Evolutionary conservation across 2,888 invertebrate species (phyloP).

Genomic region (Noctua janthe): DNA sequence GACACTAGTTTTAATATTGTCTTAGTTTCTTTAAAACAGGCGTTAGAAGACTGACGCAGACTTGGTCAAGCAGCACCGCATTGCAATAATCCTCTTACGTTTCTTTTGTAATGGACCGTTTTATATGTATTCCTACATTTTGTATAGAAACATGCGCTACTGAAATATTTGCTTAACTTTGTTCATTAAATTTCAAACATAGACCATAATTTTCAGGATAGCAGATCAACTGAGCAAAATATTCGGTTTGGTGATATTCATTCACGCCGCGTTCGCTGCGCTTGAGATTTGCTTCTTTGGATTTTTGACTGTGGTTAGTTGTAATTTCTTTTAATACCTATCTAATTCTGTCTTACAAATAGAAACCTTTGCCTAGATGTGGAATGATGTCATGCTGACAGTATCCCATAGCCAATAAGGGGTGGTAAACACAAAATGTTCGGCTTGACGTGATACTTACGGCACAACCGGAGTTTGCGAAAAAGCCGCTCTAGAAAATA

Average conservation of each 20-base stretch:
- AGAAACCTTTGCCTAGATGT: background rate
- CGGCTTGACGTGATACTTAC: too few relatives aligned
- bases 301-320: constrained; percentile 66
- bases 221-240: constrained; percentile 57
- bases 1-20: background rate
- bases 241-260: constrained; percentile 64
- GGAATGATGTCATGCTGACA: background rate
- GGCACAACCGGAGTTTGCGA: background rate
- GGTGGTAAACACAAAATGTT: background rate
- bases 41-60: background rate
- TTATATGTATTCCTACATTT: background rate
- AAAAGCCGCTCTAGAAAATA: background rate
- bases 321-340: background rate
- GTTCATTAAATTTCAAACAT: background rate
- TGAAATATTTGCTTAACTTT: background rate
- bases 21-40: background rate
- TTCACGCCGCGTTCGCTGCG: constrained; percentile 62
- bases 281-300: constrained; percentile 70
- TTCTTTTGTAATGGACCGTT: background rate
- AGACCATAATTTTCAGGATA: constrained; percentile 56
- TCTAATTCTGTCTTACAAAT: background rate
- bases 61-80: background rate
- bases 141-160: background rate
- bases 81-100: background rate
- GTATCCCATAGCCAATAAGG: background rate